These are phyloP conservation scores for Clanis bilineata DNA, from an alignment of 2,888 invertebrate species.

Conservation along the genomic window DNA sequence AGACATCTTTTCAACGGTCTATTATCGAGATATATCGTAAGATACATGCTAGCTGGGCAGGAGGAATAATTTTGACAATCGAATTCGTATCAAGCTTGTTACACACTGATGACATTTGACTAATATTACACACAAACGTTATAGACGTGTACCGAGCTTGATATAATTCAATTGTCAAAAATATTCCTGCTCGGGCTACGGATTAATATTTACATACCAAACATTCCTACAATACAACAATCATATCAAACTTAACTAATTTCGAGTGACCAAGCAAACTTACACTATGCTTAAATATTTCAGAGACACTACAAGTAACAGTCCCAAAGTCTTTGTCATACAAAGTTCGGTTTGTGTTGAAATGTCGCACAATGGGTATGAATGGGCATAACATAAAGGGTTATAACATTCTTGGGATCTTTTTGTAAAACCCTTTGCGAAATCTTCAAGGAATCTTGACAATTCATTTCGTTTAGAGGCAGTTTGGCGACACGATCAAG, in stretches of 20 bases:
- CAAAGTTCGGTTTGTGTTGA: background rate
- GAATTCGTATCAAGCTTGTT: no score
- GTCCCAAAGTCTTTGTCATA: background rate
- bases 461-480: conserved; percentile 9
- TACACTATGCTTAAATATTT: background rate
- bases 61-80: no score
- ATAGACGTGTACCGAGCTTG: no score
- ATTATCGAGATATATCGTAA: no score
- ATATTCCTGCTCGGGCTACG: no score
- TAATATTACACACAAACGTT: no score
- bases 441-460: conserved; percentile 15
- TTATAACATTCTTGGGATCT: conserved; percentile 18
- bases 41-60: no score
- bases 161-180: background rate
- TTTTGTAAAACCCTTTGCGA: conserved; percentile 1
- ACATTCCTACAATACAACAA: no score
- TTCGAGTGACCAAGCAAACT: background rate
- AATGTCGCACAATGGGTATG: background rate
- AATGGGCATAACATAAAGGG: conserved; percentile 8
- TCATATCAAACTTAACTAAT: background rate
- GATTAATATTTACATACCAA: no score
- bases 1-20: no score
- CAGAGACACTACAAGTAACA: background rate
- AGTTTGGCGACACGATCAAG: background rate
- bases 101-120: no score